Evolutionary conservation across 1,140 invertebrate genomes (phyloP), one percentile per base, ranked within the genome.

Genomic region (Odontomachus brunneus): DNA sequence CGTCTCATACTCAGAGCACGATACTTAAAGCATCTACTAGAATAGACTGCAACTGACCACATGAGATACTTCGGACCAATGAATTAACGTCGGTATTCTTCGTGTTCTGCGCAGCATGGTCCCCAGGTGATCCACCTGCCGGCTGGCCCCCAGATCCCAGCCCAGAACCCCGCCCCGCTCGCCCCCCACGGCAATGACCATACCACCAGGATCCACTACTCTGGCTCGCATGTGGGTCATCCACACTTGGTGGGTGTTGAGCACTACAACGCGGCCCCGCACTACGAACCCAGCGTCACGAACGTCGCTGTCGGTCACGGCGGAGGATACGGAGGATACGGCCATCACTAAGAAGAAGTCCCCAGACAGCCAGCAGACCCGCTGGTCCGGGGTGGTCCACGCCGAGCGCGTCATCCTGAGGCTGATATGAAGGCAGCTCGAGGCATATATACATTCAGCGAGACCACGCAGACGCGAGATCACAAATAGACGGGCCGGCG

Each of bases 161-260:
- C 2, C 1, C 33, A 1, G 3, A 14, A 59, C 0, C 51, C 75
- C 17, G 1, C 5, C 7, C 75, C 75, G 22, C 51, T 71, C n/a
- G 22, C 38, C 4, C 51, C 57, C 17, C 75, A 80, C 14, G 75
- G 75, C 15, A 71, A 80, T 17, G 75, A 80, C n/a, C 88, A 92
- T 1, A 51, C 89, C 22, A 76, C 74, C 24, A 91, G 90, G 62
- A 90, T 94, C 63, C 92, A 91, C 60, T 92, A 92, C 82, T 82
- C 89, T 15, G 82, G 84, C 24, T 83, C 88, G 12, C 69, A 92
- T 48, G 69, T 91, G 66, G 82, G 71, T 12, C 91, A 91, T 44
- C 93, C 93, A 7, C 93, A 94, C 83, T 89, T 94, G 71, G 90
- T 94, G 69, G 93, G 92, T 9, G 82, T 89, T 12, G 89, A 89